These are phyloP conservation scores for Hofmannophila pseudospretella DNA, from an alignment of 2,888 invertebrate species.

Conservation along the genomic window DNA sequence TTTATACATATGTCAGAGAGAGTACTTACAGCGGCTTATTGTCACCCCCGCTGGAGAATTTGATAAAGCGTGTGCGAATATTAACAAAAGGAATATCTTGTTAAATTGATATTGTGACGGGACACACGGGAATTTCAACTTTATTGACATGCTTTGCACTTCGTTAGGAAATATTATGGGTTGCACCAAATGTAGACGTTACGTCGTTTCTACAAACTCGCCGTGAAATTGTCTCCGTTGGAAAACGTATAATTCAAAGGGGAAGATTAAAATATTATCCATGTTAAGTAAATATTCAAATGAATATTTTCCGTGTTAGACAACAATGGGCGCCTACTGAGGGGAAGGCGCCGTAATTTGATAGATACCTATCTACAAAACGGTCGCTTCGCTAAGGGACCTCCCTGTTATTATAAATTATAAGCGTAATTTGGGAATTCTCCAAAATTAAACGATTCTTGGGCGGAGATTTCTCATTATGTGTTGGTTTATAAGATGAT, in stretches of 20 bases:
- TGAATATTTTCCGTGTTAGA: constrained; percentile 79
- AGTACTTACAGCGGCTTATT: constrained; percentile 78
- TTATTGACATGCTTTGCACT: constrained; percentile 20
- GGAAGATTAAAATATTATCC: constrained; percentile 80
- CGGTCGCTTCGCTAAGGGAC: constrained; percentile 70
- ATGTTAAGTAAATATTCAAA: constrained; percentile 80
- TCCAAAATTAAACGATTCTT: constrained; percentile 61
- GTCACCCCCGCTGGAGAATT: constrained; percentile 78
- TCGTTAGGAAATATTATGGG: constrained; percentile 38
- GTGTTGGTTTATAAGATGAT: neutral
- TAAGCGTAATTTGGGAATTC: constrained; percentile 71
- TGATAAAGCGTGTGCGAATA: constrained; percentile 79
- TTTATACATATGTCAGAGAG: constrained; percentile 77
- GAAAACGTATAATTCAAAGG: constrained; percentile 78
- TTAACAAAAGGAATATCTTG: constrained; percentile 79
- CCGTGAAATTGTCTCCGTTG: constrained; percentile 76
- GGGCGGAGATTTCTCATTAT: constrained; percentile 24
- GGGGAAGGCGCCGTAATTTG: constrained; percentile 71
- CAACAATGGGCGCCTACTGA: constrained; percentile 65
- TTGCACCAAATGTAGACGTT: constrained; percentile 36
- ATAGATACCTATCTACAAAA: constrained; percentile 77
- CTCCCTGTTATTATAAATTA: constrained; percentile 74
- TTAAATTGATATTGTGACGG: constrained; percentile 71
- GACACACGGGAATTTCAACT: constrained; percentile 44
- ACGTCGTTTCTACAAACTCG: constrained; percentile 48